Evolutionary conservation across 2,113 vertebrate genomes (phyloP), one percentile per base, ranked within the genome.

Genomic region (Pipa parva): DNA sequence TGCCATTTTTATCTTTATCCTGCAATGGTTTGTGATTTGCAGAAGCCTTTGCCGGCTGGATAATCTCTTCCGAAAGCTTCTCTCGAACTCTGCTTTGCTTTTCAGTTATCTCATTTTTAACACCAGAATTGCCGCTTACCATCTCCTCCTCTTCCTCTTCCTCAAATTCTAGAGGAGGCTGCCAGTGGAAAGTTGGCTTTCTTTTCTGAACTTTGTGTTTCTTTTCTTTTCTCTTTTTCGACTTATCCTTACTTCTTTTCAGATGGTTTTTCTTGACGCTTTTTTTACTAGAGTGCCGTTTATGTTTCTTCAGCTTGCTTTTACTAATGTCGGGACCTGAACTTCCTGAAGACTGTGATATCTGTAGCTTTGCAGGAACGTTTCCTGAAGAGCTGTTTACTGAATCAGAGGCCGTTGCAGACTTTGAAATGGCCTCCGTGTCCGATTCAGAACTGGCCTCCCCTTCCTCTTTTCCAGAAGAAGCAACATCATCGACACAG

Each of bases 121-220:
- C 17, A 3, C n/a, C 39, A n/a, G 39, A 5, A n/a, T 42, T 15
- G 3, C n/a, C 39, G 13, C 3, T 42, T 5, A 42, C 39, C 39
- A 18, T 15, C n/a, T 42, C 39, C 4, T 94, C 92, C 0, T 99
- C 95, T 0, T 94, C 95, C 29, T 98, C 97, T 4, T 99, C 97
- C 2, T 89, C 97, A 7, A 95, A 99, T 78, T 98, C 96, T 3
- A 99, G 77, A 0, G 97, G 97, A 5, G 97, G 97, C 74, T 99
- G 95, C 97, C 97, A 99, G 42, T 92, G 95, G 71, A 99, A 98
- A 0, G 74, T 82, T 63, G 94, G 93, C 69, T 92, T 97, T 65
- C 85, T 89, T 70, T 94, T 98, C 52, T 89, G 91, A 58, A 84
- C 85, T 79, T 94, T 94, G 51, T 77, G 80, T 64, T 91, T 94